Evolutionary conservation across 2,113 vertebrate species (phyloP).

Genomic region (Anseranas semipalmata): DNA sequence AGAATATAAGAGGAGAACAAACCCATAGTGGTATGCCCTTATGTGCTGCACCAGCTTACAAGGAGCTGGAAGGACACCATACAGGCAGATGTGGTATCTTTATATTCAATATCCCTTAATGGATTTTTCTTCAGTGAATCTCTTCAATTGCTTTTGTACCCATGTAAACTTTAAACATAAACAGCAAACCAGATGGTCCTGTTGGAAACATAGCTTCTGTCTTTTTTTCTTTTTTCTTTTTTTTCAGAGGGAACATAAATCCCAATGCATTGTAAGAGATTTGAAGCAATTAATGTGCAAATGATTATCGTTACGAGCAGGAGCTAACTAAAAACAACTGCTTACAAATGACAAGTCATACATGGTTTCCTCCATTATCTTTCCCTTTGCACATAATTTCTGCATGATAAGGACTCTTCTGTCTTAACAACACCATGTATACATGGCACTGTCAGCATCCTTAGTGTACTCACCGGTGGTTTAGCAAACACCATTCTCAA

Average conservation of each 20-base stretch:
- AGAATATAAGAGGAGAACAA: neutral
- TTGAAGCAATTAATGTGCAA: constrained; percentile 26
- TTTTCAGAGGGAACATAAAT: neutral
- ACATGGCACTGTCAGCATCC: neutral
- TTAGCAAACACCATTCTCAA: neutral
- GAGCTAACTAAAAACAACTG: neutral
- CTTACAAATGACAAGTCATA: neutral
- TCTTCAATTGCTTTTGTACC: neutral
- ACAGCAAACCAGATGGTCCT: neutral
- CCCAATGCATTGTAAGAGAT: neutral
- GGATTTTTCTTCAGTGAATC: neutral
- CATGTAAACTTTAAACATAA: neutral
- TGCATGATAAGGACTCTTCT: neutral
- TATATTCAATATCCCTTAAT: neutral
- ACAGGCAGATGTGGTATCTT: neutral
- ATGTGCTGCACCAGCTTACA: neutral
- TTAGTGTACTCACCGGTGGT: neutral
- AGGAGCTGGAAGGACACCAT: neutral
- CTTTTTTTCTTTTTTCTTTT: neutral
- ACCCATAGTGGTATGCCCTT: neutral
- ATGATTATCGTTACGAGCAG: neutral
- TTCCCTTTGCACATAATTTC: neutral
- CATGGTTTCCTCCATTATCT: neutral
- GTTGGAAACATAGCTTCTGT: neutral
- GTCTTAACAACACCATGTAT: neutral